These are phyloP conservation scores for Creontiades dilutus DNA, from an alignment of 2,888 invertebrate genomes.

Conservation along the genomic window DNA sequence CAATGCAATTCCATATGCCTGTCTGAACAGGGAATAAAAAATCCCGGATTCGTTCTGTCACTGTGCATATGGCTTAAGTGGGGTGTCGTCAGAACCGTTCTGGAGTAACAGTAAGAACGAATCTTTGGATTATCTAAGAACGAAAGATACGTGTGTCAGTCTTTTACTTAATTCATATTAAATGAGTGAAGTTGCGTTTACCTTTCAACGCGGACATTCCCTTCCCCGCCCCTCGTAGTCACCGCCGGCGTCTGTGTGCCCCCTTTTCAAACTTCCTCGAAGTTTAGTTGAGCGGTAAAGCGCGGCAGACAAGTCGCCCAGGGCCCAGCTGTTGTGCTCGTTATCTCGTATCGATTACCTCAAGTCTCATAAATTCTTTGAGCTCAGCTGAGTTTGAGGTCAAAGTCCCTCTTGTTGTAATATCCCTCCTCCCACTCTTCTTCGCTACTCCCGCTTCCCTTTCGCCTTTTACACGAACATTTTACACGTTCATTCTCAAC, in stretches of 20 bases:
- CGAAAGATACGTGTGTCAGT: too few relatives aligned
- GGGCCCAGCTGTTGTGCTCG: constrained; percentile 59
- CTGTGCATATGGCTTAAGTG: too few relatives aligned
- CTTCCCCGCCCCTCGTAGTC: not conserved
- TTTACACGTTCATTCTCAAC: constrained; percentile 51
- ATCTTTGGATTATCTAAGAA: too few relatives aligned
- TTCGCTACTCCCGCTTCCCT: not conserved
- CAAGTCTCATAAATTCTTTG: constrained; percentile 64
- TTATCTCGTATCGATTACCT: constrained; percentile 63
- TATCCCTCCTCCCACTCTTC: constrained; percentile 23
- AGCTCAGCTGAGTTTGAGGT: constrained; percentile 59
- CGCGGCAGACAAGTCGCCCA: constrained; percentile 51
- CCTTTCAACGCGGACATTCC: not conserved
- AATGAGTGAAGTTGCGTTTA: not conserved
- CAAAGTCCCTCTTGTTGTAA: constrained; percentile 56
- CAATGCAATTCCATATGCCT: too few relatives aligned
- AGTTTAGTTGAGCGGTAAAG: constrained; percentile 47
- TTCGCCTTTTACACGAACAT: constrained; percentile 54
- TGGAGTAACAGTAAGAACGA: too few relatives aligned
- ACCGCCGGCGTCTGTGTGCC: not conserved
- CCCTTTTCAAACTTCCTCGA: constrained; percentile 33
- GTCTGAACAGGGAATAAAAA: too few relatives aligned
- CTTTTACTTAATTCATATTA: constrained; percentile 8
- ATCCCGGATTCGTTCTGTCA: too few relatives aligned
- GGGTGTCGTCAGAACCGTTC: too few relatives aligned